Conservation (phyloP, 2,888 invertebrate genomes). For the Chesias legatella region DNA sequence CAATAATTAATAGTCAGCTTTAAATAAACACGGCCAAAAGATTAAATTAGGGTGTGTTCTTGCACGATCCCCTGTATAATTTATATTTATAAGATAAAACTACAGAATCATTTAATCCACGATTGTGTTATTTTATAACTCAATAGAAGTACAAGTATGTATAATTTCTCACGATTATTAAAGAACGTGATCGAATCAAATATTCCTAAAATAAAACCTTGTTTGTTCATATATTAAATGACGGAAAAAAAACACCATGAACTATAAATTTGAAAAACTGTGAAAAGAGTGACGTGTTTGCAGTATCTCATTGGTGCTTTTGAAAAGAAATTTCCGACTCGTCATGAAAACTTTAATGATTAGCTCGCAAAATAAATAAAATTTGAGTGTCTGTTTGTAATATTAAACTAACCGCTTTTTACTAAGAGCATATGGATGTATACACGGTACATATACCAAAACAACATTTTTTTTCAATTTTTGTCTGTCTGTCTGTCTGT, state of each 20-base stretch:
- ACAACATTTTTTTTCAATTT: too few species aligned
- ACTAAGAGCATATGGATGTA: too few species aligned
- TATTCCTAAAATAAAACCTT: constrained; percentile 44
- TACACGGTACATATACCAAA: too few species aligned
- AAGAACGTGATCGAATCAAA: constrained; percentile 36
- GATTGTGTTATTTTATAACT: too few species aligned
- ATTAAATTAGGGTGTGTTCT: constrained; percentile 20
- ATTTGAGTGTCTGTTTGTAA: too few species aligned
- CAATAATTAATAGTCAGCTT: too few species aligned
- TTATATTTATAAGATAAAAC: constrained; percentile 31
- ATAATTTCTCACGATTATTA: constrained; percentile 38
- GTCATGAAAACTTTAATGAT: constrained; percentile 25
- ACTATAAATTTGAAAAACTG: constrained; percentile 3
- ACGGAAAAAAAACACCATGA: constrained; percentile 15
- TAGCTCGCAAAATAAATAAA: constrained; percentile 38
- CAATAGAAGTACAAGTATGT: too few species aligned
- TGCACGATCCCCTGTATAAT: constrained; percentile 35
- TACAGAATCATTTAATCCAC: constrained; percentile 29
- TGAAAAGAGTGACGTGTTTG: constrained; percentile 36
- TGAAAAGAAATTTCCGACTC: constrained; percentile 1
- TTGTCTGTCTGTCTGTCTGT: too few species aligned
- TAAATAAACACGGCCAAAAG: background rate
- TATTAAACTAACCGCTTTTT: too few species aligned
- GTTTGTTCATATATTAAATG: constrained; percentile 31
- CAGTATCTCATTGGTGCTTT: constrained; percentile 24